phyloP scores from a whole-genome alignment of 2,113 vertebrate genomes.

The Uria lomvia region DNA sequence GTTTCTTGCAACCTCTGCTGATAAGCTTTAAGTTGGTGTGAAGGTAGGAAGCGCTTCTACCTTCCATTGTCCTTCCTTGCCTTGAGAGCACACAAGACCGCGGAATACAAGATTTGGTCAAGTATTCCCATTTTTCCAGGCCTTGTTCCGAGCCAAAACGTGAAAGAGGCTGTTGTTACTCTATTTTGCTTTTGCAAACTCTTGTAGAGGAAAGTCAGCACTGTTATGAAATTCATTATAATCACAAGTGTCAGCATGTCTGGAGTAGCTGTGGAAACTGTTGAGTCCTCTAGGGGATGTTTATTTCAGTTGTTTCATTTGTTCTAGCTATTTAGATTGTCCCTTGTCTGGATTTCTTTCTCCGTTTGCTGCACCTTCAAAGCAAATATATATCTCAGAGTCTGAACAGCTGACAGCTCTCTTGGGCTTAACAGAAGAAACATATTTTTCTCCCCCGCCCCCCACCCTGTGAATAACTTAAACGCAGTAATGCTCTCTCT shows the following conservation, averaged over 20 bases:
- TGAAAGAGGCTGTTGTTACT: background rate
- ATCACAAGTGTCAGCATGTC: background rate
- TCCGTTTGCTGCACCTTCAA: conserved; percentile 14
- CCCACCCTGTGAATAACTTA: background rate
- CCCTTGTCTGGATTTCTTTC: conserved; percentile 14
- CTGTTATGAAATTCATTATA: conserved; percentile 28
- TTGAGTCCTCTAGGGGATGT: background rate
- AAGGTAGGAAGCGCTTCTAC: background rate
- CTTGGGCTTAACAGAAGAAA: conserved; percentile 3
- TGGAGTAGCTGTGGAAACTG: background rate
- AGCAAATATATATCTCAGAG: background rate
- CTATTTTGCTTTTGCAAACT: background rate
- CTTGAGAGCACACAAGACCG: background rate
- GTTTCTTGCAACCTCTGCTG: background rate
- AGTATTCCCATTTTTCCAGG: background rate
- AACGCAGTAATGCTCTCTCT: background rate
- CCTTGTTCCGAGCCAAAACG: background rate
- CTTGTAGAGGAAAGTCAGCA: background rate
- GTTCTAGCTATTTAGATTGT: conserved; percentile 38
- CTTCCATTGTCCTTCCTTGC: background rate
- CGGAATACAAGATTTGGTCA: background rate
- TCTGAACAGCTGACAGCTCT: conserved; percentile 8
- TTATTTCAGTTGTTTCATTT: conserved; percentile 52
- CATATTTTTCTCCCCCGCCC: background rate
- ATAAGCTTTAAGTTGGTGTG: background rate